These are phyloP conservation scores for Ostrea denselamellosa DNA, from an alignment of 1,140 invertebrate genomes.

Conservation along the genomic window DNA sequence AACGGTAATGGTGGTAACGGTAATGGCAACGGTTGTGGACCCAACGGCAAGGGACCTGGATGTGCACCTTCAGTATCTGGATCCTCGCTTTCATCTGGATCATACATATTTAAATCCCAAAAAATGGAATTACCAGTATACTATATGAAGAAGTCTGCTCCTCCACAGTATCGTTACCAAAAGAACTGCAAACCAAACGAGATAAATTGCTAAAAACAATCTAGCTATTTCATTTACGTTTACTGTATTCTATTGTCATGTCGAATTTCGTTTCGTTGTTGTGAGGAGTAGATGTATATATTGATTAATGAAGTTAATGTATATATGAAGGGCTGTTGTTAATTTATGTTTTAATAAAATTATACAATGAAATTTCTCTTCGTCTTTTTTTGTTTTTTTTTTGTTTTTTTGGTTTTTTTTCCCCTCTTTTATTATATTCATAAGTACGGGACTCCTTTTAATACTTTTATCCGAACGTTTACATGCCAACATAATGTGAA, in stretches of 20 bases:
- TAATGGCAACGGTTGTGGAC: conserved; percentile 10
- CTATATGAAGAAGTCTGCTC: not conserved
- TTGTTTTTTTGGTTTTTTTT: too few relatives aligned
- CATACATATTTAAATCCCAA: not conserved
- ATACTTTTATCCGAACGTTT: too few relatives aligned
- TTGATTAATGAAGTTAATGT: not conserved
- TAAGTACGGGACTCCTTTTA: too few relatives aligned
- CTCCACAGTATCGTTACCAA: not conserved
- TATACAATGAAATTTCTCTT: too few relatives aligned
- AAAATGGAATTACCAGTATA: not conserved
- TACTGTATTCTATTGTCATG: not conserved
- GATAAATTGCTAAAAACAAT: not conserved
- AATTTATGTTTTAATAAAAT: too few relatives aligned
- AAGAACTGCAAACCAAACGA: not conserved
- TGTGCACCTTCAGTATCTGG: not conserved
- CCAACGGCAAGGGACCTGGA: not conserved
- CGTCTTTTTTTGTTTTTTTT: too few relatives aligned
- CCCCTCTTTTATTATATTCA: too few relatives aligned
- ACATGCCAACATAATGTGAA: too few relatives aligned
- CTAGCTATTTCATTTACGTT: not conserved
- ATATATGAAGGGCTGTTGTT: too few relatives aligned
- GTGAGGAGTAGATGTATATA: not conserved
- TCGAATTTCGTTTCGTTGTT: not conserved
- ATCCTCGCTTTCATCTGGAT: not conserved
- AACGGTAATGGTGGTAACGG: not conserved